phyloP scores from a whole-genome alignment of 2,888 invertebrate species.

The Philereme vetulata region DNA sequence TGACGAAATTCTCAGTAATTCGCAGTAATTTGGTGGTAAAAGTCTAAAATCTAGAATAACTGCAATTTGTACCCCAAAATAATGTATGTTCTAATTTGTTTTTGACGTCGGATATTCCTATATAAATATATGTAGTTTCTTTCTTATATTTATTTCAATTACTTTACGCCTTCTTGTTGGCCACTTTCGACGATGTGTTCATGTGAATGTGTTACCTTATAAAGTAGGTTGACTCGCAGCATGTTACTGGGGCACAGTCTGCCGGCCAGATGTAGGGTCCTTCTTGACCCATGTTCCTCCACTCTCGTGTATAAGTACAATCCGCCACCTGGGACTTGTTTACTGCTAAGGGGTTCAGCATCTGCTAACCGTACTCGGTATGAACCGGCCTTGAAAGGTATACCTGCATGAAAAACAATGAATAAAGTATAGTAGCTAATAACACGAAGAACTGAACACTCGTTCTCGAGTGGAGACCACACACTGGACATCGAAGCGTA shows the following conservation, averaged over 20 bases:
- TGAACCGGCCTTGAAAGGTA: conserved; percentile 55
- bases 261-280: conserved; percentile 57
- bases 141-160: no score
- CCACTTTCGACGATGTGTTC: not conserved
- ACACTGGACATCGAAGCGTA: no score
- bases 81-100: no score
- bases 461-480: no score
- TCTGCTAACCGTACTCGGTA: conserved; percentile 53
- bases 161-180: no score
- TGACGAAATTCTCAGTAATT: no score
- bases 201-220: conserved; percentile 53
- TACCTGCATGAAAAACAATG: conserved; percentile 43
- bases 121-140: not conserved
- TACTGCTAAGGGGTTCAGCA: conserved; percentile 30
- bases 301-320: conserved; percentile 53
- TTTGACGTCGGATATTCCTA: no score
- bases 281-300: conserved; percentile 47
- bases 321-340: conserved; percentile 34
- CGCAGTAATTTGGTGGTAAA: no score
- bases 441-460: no score
- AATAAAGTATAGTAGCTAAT: no score
- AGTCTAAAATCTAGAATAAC: no score
- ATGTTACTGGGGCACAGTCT: conserved; percentile 63
- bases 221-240: conserved; percentile 56
- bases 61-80: no score